These are phyloP conservation scores for Noctua fimbriata DNA, from an alignment of 2,888 invertebrate genomes.

Conservation along the genomic window DNA sequence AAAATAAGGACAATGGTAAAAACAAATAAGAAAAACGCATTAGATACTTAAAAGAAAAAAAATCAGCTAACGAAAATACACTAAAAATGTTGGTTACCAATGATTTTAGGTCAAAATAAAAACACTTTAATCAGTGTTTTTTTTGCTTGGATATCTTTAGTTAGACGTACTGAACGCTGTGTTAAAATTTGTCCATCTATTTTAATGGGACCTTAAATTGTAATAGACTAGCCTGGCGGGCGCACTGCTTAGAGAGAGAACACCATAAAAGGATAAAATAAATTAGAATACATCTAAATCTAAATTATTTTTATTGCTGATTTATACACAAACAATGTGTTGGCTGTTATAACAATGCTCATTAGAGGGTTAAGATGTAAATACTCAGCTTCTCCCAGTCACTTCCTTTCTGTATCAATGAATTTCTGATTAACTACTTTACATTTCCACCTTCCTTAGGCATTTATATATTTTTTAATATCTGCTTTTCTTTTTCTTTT, in stretches of 20 bases:
- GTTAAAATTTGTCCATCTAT: no score
- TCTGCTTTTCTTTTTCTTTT: not conserved
- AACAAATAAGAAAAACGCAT: no score
- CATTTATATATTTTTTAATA: not conserved
- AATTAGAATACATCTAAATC: conserved; percentile 6
- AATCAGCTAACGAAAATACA: no score
- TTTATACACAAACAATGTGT: not conserved
- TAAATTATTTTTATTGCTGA: conserved; percentile 7
- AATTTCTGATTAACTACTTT: not conserved
- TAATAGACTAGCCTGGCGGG: not conserved
- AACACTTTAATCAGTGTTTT: no score
- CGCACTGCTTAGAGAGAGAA: not conserved
- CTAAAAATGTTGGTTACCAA: no score
- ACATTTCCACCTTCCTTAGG: not conserved
- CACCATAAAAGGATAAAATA: not conserved
- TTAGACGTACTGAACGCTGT: no score
- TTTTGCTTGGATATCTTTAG: no score
- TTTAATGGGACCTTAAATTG: no score
- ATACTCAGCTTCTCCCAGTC: not conserved
- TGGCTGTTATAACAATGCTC: not conserved
- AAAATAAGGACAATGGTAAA: no score
- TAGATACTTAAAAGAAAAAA: no score
- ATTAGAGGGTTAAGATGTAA: not conserved
- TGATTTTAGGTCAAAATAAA: no score
- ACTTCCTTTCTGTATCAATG: not conserved